These are phyloP conservation scores for Colistium nudipinnis DNA, from an alignment of 2,113 vertebrate genomes.

Conservation along the genomic window DNA sequence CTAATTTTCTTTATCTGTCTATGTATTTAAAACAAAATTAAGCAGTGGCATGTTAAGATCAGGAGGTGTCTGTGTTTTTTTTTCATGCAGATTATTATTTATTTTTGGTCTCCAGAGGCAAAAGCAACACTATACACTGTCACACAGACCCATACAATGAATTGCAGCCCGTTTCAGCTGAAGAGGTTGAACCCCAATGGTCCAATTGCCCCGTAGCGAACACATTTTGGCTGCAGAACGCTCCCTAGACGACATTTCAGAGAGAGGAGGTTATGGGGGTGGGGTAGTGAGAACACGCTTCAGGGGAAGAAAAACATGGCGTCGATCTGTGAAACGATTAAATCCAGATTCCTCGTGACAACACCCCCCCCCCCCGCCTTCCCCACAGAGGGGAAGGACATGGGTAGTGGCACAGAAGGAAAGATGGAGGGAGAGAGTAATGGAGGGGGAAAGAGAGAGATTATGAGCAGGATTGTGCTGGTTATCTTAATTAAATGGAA, in stretches of 20 bases:
- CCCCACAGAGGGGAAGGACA: constrained; percentile 51
- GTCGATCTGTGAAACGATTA: constrained; percentile 70
- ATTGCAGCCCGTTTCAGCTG: constrained; percentile 30
- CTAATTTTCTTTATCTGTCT: neutral
- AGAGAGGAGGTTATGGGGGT: constrained; percentile 42
- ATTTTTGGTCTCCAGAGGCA: neutral
- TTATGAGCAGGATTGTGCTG: constrained; percentile 66
- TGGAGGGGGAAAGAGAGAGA: constrained; percentile 45
- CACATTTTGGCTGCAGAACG: constrained; percentile 52
- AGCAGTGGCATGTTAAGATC: neutral
- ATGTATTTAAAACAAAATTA: neutral
- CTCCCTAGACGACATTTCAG: constrained; percentile 65
- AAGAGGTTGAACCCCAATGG: constrained; percentile 50
- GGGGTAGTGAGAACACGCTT: constrained; percentile 53
- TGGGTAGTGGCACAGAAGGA: constrained; percentile 32
- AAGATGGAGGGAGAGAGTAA: constrained; percentile 37
- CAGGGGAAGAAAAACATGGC: constrained; percentile 65
- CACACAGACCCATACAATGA: constrained; percentile 20
- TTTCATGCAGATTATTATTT: neutral
- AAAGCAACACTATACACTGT: neutral
- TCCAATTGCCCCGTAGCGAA: constrained; percentile 51
- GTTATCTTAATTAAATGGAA: constrained; percentile 82
- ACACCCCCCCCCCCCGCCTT: constrained; percentile 36
- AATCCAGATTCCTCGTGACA: constrained; percentile 68
- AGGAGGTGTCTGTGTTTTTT: neutral